phyloP scores from a whole-genome alignment of 2,888 invertebrate species.

The Drosophila buzzatii region DNA sequence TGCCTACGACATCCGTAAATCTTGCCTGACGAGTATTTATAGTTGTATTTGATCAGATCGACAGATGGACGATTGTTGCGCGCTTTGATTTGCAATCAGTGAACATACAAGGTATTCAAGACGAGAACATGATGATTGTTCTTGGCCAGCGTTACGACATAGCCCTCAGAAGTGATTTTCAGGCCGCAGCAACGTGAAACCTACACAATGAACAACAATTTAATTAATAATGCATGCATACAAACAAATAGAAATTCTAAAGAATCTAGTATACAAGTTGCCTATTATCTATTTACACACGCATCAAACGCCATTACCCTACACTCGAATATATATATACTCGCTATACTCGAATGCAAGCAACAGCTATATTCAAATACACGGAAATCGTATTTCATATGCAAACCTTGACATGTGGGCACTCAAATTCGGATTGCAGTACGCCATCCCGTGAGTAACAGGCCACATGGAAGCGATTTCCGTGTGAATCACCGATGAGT shows the following conservation, averaged over 20 bases:
- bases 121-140: slow-evolving; percentile 99
- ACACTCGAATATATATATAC: background rate
- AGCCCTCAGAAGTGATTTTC: slow-evolving; percentile 98
- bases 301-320: background rate
- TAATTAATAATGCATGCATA: background rate
- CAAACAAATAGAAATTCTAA: too few species aligned
- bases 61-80: slow-evolving; percentile 76
- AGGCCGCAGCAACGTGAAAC: slow-evolving; percentile 99
- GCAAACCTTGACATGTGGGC: slow-evolving; percentile 97
- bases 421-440: slow-evolving; percentile 96
- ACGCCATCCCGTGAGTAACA: slow-evolving; percentile 96
- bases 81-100: slow-evolving; percentile 88
- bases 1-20: slow-evolving; percentile 68
- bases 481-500: slow-evolving; percentile 98
- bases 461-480: slow-evolving; percentile 98
- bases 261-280: too few species aligned
- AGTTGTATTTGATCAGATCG: slow-evolving; percentile 74
- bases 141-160: slow-evolving; percentile 98
- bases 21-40: slow-evolving; percentile 74
- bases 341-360: too few species aligned
- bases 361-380: too few species aligned
- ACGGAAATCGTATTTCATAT: background rate
- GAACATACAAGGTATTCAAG: slow-evolving; percentile 96
- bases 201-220: slow-evolving; percentile 85
- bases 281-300: background rate